Evolutionary conservation across 2,113 vertebrate species (phyloP).

Genomic region (Oriolus oriolus): DNA sequence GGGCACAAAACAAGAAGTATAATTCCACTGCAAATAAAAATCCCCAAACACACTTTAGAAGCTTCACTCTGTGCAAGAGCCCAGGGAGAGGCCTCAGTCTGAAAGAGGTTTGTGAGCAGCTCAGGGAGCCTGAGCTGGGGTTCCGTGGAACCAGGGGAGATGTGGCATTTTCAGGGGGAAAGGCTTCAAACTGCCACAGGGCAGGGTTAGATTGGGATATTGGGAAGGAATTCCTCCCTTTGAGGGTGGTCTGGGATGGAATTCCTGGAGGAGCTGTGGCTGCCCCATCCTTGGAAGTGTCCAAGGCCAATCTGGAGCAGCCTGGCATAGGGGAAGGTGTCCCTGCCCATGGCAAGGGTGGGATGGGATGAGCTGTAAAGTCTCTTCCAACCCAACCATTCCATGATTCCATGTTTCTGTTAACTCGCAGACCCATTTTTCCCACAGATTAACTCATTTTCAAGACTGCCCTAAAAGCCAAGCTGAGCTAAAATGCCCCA

Average conservation of each 20-base stretch:
- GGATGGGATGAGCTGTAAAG: not conserved
- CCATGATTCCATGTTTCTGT: not conserved
- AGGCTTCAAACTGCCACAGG: not conserved
- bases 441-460: not conserved
- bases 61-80: not conserved
- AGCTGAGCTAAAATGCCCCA: not conserved
- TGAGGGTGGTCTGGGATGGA: no score
- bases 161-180: not conserved
- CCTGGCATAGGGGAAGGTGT: not conserved
- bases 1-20: not conserved
- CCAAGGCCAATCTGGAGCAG: not conserved
- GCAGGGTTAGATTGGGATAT: no score
- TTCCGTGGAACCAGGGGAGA: not conserved
- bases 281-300: not conserved
- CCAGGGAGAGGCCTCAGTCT: not conserved
- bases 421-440: not conserved
- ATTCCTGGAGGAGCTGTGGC: not conserved
- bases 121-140: not conserved
- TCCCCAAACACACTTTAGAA: not conserved
- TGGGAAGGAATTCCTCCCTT: not conserved
- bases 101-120: not conserved
- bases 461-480: not conserved
- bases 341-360: not conserved
- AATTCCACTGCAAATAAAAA: not conserved
- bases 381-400: not conserved